Percentiles rank a stretch among this genome's conserved stretches.
Conservation (phyloP, 2,797 vertebrate species). For the Clarias laeviceps region DNA sequence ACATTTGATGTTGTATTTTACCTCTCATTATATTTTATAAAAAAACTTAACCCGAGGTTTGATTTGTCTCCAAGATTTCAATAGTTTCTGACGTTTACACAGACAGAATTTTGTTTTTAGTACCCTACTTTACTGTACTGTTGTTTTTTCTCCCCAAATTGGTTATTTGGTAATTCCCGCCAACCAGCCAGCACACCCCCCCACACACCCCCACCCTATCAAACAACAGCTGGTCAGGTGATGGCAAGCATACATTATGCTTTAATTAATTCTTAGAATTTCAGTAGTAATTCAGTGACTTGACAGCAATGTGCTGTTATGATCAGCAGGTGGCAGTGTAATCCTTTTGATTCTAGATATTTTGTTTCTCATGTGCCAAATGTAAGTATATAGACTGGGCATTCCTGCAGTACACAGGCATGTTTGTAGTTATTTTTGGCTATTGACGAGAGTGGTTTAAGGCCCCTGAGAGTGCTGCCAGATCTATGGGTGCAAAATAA, state of each 20-base stretch:
- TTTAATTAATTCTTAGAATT: not conserved
- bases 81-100: not conserved
- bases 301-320: conserved; percentile 18
- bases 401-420: not conserved
- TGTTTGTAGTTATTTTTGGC: not conserved
- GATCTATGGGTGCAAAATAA: conserved; percentile 74
- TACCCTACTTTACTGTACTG: not conserved
- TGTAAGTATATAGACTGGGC: not conserved
- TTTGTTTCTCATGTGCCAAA: not conserved
- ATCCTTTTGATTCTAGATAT: conserved; percentile 5
- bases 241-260: not conserved
- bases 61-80: conserved; percentile 42
- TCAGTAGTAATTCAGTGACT: not conserved
- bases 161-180: not conserved
- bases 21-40: not conserved
- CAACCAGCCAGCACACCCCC: not conserved
- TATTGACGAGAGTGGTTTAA: not conserved
- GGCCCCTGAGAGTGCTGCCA: not conserved
- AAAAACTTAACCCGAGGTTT: conserved; percentile 1
- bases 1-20: conserved; percentile 61
- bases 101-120: not conserved
- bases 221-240: not conserved
- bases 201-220: too few relatives aligned
- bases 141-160: not conserved
- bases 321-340: conserved; percentile 48